phyloP scores from a whole-genome alignment of 2,113 vertebrate species.

The Tauraco erythrolophus region DNA sequence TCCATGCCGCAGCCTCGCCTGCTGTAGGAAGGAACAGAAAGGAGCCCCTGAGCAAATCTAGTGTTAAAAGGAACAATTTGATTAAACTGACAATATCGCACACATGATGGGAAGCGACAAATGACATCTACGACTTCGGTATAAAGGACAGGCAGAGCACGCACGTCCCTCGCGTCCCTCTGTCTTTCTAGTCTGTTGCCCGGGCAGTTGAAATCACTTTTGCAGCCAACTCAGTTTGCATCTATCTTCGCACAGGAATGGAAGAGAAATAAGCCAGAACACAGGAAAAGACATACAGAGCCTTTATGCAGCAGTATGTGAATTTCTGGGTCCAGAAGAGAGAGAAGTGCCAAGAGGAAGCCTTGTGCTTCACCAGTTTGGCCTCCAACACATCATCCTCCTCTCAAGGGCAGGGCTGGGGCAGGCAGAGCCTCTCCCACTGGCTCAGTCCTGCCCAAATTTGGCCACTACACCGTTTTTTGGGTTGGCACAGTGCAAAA shows the following conservation, averaged over 20 bases:
- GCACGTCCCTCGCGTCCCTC: neutral
- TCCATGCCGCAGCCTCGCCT: fast-evolving
- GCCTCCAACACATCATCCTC: neutral
- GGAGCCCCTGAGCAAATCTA: neutral
- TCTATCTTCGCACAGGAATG: neutral
- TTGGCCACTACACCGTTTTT: neutral
- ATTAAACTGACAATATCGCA: neutral
- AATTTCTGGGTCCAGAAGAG: neutral
- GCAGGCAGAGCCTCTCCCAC: neutral
- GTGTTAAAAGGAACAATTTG: neutral
- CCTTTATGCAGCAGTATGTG: neutral
- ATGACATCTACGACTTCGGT: fast-evolving
- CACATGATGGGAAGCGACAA: neutral
- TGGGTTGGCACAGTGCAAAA: neutral
- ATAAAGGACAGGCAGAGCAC: neutral
- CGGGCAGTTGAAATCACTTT: neutral
- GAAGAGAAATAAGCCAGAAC: neutral
- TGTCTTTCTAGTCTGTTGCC: neutral
- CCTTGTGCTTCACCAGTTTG: neutral
- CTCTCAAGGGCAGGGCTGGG: neutral
- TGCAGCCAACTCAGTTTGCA: neutral
- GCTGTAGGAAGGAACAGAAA: neutral
- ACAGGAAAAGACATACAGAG: neutral
- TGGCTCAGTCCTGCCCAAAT: neutral
- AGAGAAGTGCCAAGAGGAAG: neutral